phyloP scores from a whole-genome alignment of 2,888 invertebrate genomes.

The Ametastegia equiseti region DNA sequence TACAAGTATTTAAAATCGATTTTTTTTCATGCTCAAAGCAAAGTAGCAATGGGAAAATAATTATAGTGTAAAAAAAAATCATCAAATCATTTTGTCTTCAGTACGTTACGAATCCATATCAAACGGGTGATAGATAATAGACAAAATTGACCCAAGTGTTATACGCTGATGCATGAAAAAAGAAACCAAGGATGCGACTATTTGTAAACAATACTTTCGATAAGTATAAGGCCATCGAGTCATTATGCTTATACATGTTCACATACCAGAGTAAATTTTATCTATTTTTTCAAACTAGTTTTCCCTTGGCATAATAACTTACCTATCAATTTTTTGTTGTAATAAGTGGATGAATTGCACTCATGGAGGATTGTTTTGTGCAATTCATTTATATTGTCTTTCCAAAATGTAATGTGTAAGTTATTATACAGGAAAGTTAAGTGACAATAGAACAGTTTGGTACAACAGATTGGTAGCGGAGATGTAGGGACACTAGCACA shows the following conservation, averaged over 20 bases:
- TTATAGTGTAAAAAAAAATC: too few species aligned
- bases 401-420: neutral
- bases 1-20: neutral
- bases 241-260: neutral
- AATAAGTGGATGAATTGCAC: neutral
- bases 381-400: neutral
- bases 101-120: too few species aligned
- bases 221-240: neutral
- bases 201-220: neutral
- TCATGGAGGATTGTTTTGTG: neutral
- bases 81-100: too few species aligned
- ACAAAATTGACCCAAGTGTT: neutral
- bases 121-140: too few species aligned
- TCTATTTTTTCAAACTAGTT: neutral
- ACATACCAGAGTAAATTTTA: neutral
- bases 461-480: neutral
- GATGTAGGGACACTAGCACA: neutral
- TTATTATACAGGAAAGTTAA: too few species aligned
- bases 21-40: neutral
- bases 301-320: neutral
- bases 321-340: neutral
- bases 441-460: neutral
- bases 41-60: too few species aligned
- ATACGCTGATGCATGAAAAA: neutral
- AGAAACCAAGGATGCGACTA: neutral